Conservation (phyloP, 2,888 invertebrate species). For the Girardia tigrina region DNA sequence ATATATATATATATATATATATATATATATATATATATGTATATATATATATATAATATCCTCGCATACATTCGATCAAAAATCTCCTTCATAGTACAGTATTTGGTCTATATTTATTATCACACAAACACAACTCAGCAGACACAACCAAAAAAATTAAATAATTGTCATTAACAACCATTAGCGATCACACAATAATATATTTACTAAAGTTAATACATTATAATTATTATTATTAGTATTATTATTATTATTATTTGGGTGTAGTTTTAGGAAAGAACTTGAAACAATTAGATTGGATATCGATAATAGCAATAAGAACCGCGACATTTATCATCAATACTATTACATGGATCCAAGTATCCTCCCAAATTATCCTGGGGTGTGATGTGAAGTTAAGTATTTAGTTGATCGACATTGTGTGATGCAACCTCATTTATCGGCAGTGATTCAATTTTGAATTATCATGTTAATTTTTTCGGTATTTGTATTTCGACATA, state of each 20-base stretch:
- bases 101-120: too few species aligned
- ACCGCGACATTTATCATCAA: conserved; percentile 41
- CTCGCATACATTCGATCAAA: too few species aligned
- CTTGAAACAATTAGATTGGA: conserved; percentile 39
- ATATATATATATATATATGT: too few species aligned
- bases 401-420: neutral
- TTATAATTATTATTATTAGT: neutral
- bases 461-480: neutral
- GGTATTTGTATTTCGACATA: neutral
- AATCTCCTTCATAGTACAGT: too few species aligned
- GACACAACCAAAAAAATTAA: neutral
- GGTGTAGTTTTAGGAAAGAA: conserved; percentile 21
- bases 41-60: too few species aligned
- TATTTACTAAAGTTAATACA: neutral
- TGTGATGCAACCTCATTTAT: too few species aligned
- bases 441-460: neutral
- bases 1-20: too few species aligned
- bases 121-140: too few species aligned
- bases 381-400: neutral
- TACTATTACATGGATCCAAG: conserved; percentile 50
- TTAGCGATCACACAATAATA: neutral
- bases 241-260: neutral
- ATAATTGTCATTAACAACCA: neutral
- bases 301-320: conserved; percentile 46
- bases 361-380: conserved; percentile 47